phyloP scores from a whole-genome alignment of 2,113 vertebrate genomes.

The Perca flavescens region DNA sequence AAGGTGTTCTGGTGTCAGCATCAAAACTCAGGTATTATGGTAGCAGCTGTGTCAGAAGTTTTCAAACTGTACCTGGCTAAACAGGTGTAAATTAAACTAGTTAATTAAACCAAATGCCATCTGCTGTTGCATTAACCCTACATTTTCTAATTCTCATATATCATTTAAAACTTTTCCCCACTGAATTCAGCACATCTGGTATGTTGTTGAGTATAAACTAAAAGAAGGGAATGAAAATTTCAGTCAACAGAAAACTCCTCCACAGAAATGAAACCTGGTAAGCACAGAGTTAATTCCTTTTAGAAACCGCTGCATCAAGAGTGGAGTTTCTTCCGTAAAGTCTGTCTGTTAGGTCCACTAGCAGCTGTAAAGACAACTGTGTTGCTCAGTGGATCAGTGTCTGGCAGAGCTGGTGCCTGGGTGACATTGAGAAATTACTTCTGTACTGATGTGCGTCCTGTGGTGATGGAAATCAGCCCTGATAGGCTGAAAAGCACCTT shows the following conservation, averaged over 20 bases:
- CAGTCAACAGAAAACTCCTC: background rate
- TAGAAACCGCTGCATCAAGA: slow-evolving; percentile 19
- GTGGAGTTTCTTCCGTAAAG: slow-evolving; percentile 19
- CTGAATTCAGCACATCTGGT: background rate
- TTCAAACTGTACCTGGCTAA: too few relatives aligned
- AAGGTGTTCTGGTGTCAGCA: too few relatives aligned
- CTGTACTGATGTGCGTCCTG: slow-evolving; percentile 61
- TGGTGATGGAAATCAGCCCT: slow-evolving; percentile 63
- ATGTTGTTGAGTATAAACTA: background rate
- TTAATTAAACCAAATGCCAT: too few relatives aligned
- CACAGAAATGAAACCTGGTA: background rate
- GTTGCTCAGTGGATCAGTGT: slow-evolving; percentile 36
- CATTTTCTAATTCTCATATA: too few relatives aligned
- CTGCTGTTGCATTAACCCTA: too few relatives aligned
- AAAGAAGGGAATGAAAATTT: background rate
- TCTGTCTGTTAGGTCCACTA: slow-evolving; percentile 35
- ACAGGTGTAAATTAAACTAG: too few relatives aligned
- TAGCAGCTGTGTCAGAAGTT: too few relatives aligned
- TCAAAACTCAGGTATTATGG: too few relatives aligned
- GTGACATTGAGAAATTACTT: slow-evolving; percentile 71
- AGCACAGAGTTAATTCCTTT: slow-evolving; percentile 9
- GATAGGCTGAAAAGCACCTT: slow-evolving; percentile 68
- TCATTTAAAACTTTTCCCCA: too few relatives aligned
- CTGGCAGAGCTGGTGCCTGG: slow-evolving; percentile 27
- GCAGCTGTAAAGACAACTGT: slow-evolving; percentile 33